Percentiles rank a stretch among this genome's conserved stretches.
Evolutionary conservation across 2,113 vertebrate genomes (phyloP).

Genomic region (Octodon degus): DNA sequence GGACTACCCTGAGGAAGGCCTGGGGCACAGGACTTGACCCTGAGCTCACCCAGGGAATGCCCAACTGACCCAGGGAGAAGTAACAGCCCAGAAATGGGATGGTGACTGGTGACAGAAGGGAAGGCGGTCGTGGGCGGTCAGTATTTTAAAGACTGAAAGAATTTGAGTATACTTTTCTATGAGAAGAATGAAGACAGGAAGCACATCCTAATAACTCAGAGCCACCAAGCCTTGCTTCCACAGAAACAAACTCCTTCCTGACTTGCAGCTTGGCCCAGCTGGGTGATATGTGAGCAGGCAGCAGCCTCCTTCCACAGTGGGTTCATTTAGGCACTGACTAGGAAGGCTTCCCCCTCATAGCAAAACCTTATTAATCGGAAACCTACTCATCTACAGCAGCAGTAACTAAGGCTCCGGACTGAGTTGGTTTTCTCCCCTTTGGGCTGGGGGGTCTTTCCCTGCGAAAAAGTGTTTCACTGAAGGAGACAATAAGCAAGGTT

Average conservation of each 20-base stretch:
- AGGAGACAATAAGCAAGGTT: neutral
- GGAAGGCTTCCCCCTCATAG: neutral
- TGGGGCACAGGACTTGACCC: neutral
- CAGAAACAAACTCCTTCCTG: neutral
- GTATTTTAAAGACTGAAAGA: neutral
- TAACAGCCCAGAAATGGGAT: neutral
- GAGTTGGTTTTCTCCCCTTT: neutral
- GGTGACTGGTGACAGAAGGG: neutral
- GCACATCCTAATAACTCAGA: neutral
- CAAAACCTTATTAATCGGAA: neutral
- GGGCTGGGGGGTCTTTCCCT: neutral
- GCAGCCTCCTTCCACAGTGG: neutral
- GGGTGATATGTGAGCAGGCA: no score
- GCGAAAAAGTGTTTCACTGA: neutral
- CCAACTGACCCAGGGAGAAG: neutral
- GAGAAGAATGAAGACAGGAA: neutral
- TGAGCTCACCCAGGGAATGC: neutral
- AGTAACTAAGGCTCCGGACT: neutral
- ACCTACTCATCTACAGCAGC: no score
- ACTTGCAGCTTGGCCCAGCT: no score
- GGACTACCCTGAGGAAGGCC: neutral
- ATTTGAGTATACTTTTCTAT: neutral
- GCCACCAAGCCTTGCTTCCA: neutral
- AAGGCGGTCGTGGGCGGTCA: neutral
- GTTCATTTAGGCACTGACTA: neutral